Conservation (phyloP, 2,113 vertebrate genomes). For the Sialia sialis region DNA sequence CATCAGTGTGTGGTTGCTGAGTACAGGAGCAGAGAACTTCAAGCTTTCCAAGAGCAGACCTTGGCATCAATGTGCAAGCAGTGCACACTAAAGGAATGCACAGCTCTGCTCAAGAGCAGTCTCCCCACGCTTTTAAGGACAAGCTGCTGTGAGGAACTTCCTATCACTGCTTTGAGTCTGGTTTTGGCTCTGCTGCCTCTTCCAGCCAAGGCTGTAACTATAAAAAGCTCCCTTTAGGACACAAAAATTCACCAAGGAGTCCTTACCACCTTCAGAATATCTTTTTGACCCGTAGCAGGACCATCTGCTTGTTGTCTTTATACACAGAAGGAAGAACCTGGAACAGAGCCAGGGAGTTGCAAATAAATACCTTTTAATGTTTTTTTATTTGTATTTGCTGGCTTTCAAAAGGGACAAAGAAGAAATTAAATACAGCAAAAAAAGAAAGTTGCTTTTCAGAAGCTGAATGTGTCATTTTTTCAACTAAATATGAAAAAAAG, state of each 20-base stretch:
- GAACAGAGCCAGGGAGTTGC: neutral
- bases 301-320: neutral
- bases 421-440: neutral
- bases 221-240: neutral
- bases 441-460: neutral
- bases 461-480: neutral
- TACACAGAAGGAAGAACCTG: neutral
- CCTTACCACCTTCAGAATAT: accelerated
- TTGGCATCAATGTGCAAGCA: neutral
- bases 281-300: neutral
- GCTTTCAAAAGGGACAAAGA: neutral
- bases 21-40: neutral
- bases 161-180: neutral
- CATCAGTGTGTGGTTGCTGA: neutral
- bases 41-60: neutral
- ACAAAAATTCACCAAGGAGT: neutral
- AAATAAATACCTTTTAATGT: neutral
- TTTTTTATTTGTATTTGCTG: neutral
- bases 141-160: neutral
- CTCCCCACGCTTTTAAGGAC: neutral
- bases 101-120: accelerated
- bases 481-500: neutral
- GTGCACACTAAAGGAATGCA: accelerated
- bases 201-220: neutral
- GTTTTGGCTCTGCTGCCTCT: neutral